Evolutionary conservation across 2,888 invertebrate genomes (phyloP), one percentile per base, ranked within the genome.

Genomic region (Trichogramma dendrolimi): DNA sequence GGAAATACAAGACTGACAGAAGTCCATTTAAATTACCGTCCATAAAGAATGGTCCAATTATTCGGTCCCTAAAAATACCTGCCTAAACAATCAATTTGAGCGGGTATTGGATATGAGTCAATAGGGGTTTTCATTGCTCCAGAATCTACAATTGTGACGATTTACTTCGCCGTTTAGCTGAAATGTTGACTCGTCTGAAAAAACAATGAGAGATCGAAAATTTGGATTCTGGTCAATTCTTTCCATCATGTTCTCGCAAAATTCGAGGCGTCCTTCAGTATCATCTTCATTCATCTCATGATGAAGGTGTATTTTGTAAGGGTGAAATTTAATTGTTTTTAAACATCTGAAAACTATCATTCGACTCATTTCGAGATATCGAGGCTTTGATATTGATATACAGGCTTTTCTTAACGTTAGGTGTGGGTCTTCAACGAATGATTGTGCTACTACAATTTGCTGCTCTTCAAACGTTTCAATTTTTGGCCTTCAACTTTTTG

Each of bases 131-230:
- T 60, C 53, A 57, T 62, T 60, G 58, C 55, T 51, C 70, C 68
- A 72, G 58, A 72, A 73, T 44, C 67, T 56, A 52, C 63, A 69
- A 58, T 73, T 72, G 51, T 71, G 70, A 14, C 70, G 64, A 61
- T 73, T 73, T n/a, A 73, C 67, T 41, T 56, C 53, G 48, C 70
- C 67, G 65, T 70, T 71, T 7, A 73, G 55, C 44, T 69, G 60
- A 65, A 74, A 74, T 46, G 63, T 65, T 43, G 67, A 67, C 55
- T 72, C 68, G 62, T 70, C 67, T 14, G 62, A 66, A 68, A 68
- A 71, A 52, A 71, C 58, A 61, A 70, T 67, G 46, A 58, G 60
- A 10, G 62, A 11, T 49, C 53, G 42, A 60, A 68, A 65, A n/a
- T 60, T 51, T 41, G 49, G 57, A 54, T 66, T 56, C 43, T 54